Evolutionary conservation across 2,888 invertebrate species (phyloP), one percentile per base, ranked within the genome.

Genomic region (Pheosia gnoma): DNA sequence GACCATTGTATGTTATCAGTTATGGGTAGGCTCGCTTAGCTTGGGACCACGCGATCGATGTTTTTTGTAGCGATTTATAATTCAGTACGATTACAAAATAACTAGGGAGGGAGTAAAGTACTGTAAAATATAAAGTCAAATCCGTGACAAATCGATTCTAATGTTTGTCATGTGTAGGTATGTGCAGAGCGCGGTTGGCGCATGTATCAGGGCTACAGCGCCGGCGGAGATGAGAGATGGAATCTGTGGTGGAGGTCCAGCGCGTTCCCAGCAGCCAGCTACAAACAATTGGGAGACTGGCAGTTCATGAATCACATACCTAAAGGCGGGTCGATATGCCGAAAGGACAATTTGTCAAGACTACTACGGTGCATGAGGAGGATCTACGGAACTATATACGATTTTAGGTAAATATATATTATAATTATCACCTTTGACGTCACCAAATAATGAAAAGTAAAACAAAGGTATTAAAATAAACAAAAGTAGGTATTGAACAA

Each of bases 301-400:
- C 96, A 96, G 96, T 97, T 96, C 75, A 95, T 97, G 82, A 98
- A 97, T 84, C 97, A 97, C 85, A 97, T 97, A 80, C 97, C 97
- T 9, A 97, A 97, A 85, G 96, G 96, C 3, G 96, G 96, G 43
- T 95, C 96, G n/a, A 97, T 98, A 80, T 97, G 97, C 79, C 94
- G 96, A 57, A 98, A 98, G 83, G 97, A 98, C 83, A 96, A 96
- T 78, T 91, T 98, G 58, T 96, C 97, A 0, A 91, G 97, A 65
- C 95, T 96, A 71, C 88, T 98, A 59, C 95, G 96, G 65, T 96
- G 97, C 75, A 97, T 97, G 97, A 95, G 95, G 81, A 96, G 96
- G 75, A 95, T 97, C 55, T 96, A 97, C 79, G 97, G 97, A 54
- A 93, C 96, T n/a, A 95, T 96, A 74, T 97, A 96, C 79, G 97